Percentiles rank a stretch among this genome's conserved stretches.
Evolutionary conservation across 1,140 invertebrate species (phyloP).

Genomic region (Parapsyche elsis): DNA sequence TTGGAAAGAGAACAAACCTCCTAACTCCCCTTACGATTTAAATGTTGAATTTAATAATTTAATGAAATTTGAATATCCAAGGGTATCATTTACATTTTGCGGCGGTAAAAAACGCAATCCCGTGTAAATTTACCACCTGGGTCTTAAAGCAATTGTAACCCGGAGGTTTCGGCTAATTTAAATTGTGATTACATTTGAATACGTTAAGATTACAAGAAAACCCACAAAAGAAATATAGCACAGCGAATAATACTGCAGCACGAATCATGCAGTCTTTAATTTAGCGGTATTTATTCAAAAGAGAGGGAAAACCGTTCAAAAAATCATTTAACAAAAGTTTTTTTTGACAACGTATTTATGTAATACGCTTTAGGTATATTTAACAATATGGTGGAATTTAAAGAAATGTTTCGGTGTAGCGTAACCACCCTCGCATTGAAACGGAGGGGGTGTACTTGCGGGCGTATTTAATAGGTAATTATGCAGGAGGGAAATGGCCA

Average conservation of each 20-base stretch:
- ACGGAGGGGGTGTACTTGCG: slow-evolving; percentile 6
- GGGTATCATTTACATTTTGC: slow-evolving; percentile 30
- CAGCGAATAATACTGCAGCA: no score
- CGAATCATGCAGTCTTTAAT: no score
- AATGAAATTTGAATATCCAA: slow-evolving; percentile 36
- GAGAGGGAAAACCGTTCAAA: neutral
- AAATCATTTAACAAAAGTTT: neutral
- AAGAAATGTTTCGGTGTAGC: no score
- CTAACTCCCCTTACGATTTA: neutral
- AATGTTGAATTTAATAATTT: slow-evolving; percentile 40
- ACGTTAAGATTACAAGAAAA: slow-evolving; percentile 1
- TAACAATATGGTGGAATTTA: no score
- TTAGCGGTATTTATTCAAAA: no score
- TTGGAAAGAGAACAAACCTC: slow-evolving; percentile 14
- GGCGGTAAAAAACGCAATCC: slow-evolving; percentile 10
- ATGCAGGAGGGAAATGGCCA: slow-evolving; percentile 43
- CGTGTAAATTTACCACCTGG: slow-evolving; percentile 5
- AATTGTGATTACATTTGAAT: slow-evolving; percentile 28
- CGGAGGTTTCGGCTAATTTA: slow-evolving; percentile 13
- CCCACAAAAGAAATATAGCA: no score
- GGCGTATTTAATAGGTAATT: slow-evolving; percentile 42
- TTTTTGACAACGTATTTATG: neutral
- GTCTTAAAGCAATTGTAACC: slow-evolving; percentile 12
- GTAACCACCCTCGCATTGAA: no score
- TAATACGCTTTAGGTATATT: no score